phyloP scores from a whole-genome alignment of 2,113 vertebrate species.

The Chaenogobius annularis region DNA sequence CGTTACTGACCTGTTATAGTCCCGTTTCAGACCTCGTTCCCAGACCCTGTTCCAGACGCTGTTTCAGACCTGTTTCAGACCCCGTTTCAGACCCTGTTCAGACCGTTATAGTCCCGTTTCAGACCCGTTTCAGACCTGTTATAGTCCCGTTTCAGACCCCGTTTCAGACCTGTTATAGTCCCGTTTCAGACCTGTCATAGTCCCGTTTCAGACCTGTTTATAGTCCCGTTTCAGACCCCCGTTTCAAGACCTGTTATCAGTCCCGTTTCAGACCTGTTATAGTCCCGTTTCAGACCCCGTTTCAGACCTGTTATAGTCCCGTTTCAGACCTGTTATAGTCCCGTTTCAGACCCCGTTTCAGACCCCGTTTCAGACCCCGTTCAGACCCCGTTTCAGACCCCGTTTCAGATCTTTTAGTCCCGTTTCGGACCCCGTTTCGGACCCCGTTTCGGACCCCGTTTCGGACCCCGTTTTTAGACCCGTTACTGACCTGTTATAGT shows the following conservation, averaged over 20 bases:
- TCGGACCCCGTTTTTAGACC: background rate
- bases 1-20: too few relatives aligned
- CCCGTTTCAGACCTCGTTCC: background rate
- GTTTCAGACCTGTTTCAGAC: background rate
- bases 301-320: background rate
- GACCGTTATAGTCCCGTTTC: background rate
- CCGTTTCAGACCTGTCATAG: background rate
- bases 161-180: background rate
- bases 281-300: background rate
- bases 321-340: slow-evolving; percentile 2
- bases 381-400: background rate
- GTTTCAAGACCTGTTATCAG: too few relatives aligned
- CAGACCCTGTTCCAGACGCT: background rate
- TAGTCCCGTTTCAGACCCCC: too few relatives aligned
- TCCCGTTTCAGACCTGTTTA: background rate
- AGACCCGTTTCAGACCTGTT: background rate
- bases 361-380: background rate
- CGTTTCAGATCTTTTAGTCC: too few relatives aligned
- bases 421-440: background rate
- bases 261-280: background rate
- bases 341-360: background rate
- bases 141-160: background rate
- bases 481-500: too few relatives aligned
- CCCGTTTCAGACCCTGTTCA: background rate
- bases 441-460: background rate